Evolutionary conservation across 2,113 vertebrate species (phyloP).

Genomic region (Alosa alosa): DNA sequence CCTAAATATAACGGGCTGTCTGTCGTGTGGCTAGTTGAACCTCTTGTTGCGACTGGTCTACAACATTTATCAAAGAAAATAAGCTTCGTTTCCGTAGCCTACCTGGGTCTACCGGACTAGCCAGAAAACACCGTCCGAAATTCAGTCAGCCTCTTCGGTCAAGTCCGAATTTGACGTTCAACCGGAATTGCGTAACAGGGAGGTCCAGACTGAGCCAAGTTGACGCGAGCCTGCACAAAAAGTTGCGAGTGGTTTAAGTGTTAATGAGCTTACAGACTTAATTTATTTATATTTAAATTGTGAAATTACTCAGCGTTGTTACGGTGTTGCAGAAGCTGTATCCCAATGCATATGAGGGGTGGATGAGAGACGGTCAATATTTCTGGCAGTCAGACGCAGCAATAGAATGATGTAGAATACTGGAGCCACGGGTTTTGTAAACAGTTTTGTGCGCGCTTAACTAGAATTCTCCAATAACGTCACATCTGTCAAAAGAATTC

Average conservation of each 20-base stretch:
- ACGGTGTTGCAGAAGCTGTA: neutral
- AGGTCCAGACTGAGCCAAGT: neutral
- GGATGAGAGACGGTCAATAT: neutral
- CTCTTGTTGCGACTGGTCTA: neutral
- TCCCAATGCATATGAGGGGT: neutral
- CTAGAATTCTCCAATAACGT: neutral
- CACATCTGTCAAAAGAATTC: neutral
- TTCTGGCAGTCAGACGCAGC: neutral
- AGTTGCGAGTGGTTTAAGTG: neutral
- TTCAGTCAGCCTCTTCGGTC: constrained; percentile 18
- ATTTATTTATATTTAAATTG: neutral
- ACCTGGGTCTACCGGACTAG: neutral
- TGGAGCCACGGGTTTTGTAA: neutral
- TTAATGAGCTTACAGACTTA: neutral
- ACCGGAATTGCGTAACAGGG: constrained; percentile 63
- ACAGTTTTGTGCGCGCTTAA: neutral
- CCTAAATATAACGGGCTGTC: neutral
- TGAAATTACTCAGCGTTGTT: neutral
- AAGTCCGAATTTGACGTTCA: constrained; percentile 57
- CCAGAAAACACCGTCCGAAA: constrained; percentile 8
- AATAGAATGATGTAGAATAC: neutral
- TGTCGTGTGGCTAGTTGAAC: neutral
- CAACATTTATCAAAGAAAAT: neutral
- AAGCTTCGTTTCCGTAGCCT: neutral
- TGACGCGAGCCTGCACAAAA: neutral